Evolutionary conservation across 2,888 invertebrate genomes (phyloP), one percentile per base, ranked within the genome.

Genomic region (Nemotelus nigrinus): DNA sequence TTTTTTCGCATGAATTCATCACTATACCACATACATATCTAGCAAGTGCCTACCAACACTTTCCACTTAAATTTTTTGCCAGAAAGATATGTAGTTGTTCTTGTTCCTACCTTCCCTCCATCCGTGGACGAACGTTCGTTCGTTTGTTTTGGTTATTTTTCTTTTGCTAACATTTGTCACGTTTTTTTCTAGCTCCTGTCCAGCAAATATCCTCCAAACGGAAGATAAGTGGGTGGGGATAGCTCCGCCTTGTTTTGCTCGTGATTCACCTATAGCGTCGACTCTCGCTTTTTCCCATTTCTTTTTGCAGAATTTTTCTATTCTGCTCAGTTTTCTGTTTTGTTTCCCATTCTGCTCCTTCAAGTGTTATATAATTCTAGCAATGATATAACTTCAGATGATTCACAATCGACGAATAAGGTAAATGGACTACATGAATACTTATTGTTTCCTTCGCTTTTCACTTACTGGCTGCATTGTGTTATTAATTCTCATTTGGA

Each of bases 201-300:
- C 53, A 41, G 25, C 41, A n/a, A 64, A 64, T 7, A 41, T 43
- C 8, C 8, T 10, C 43, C 4, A 8, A n/a, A 41, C 10, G n/a
- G 39, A 72, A 55, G 65, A 25, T 72, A 65, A 77, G 64, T 77
- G 72, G 77, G 64, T 72, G 64, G 67, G 68, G 68, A 77, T 77
- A 75, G 79, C 74, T 77, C 79, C 79, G 79, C 79, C 79, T 78
- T 79, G 77, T 79, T 78, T 65, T 65, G 25, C 70, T 75, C 63
- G 48, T 55, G 68, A 77, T 75, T 79, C 78, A 79, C 79, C 79
- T 79, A 79, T 79, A 77, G 79, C 79, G 79, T 79, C 79, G 79
- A 79, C 79, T 79, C 79, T 68, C 48, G 75, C 60, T 78, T 79
- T 78, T 39, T 57, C 74, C 44, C 45, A 43, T 67, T 45, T 48